Percentiles rank a stretch among this genome's conserved stretches.
These are phyloP conservation scores for Drosophila bipectinata DNA, from an alignment of 1,140 invertebrate species.

Conservation along the genomic window DNA sequence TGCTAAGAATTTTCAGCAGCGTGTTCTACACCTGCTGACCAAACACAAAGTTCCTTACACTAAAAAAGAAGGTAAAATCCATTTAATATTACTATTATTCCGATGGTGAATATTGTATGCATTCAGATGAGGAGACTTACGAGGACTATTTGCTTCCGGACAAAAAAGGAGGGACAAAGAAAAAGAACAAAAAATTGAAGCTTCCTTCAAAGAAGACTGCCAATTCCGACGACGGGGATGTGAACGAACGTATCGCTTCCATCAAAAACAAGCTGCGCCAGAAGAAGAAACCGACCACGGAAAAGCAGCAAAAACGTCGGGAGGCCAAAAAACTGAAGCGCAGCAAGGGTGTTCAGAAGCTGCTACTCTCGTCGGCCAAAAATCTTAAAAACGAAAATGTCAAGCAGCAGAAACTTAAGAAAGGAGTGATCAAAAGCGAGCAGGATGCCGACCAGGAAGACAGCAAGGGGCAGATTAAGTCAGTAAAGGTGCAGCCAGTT, in stretches of 20 bases:
- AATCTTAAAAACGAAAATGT: conserved; percentile 76
- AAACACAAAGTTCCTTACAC: conserved; percentile 59
- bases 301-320: conserved; percentile 61
- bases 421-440: conserved; percentile 41
- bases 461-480: conserved; percentile 82
- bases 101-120: neutral
- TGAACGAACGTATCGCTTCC: conserved; percentile 71
- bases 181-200: conserved; percentile 35
- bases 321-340: conserved; percentile 77
- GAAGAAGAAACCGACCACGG: conserved; percentile 75
- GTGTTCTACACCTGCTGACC: conserved; percentile 47
- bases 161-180: conserved; percentile 29
- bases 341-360: conserved; percentile 80
- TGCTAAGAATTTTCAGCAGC: conserved; percentile 17
- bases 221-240: conserved; percentile 44
- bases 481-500: conserved; percentile 75
- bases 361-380: conserved; percentile 71
- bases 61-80: conserved; percentile 52
- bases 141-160: conserved; percentile 73
- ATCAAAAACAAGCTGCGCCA: conserved; percentile 82
- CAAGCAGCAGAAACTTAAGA: conserved; percentile 60
- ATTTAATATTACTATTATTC: neutral
- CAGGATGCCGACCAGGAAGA: conserved; percentile 37
- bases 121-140: conserved; percentile 63
- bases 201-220: neutral